Evolutionary conservation across 2,888 invertebrate species (phyloP).

Genomic region (Trachelus tabidus): DNA sequence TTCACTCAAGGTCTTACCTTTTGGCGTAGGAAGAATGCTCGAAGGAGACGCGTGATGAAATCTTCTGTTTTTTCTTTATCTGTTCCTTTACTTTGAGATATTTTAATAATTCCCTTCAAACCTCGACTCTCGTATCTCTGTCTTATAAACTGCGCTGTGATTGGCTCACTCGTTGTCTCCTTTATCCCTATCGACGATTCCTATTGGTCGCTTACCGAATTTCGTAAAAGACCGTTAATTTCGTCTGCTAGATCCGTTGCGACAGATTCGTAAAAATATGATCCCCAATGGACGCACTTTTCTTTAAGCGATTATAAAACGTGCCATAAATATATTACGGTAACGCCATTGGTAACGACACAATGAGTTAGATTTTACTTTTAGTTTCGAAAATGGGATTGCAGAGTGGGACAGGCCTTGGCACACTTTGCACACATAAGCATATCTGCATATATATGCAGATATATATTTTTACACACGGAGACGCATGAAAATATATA

Average conservation of each 20-base stretch:
- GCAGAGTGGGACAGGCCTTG: constrained; percentile 59
- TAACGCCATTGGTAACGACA: constrained; percentile 52
- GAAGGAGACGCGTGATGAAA: neutral
- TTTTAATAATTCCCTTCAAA: neutral
- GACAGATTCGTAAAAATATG: neutral
- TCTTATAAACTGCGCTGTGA: neutral
- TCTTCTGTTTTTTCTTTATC: neutral
- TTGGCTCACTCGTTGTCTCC: neutral
- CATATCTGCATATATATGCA: neutral
- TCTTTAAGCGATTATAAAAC: constrained; percentile 19
- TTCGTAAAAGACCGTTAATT: neutral
- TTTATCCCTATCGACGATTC: neutral
- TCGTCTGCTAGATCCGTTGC: neutral
- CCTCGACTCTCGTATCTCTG: neutral
- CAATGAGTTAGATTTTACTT: constrained; percentile 66
- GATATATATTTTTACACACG: neutral
- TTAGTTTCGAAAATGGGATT: constrained; percentile 66
- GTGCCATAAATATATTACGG: constrained; percentile 44
- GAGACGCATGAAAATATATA: neutral
- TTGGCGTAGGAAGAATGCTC: neutral
- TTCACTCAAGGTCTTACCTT: neutral
- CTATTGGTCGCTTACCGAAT: neutral
- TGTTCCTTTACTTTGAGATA: neutral
- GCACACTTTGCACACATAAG: constrained; percentile 58
- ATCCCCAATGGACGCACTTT: neutral